These are phyloP conservation scores for Paramisgurnus dabryanus DNA, from an alignment of 2,113 vertebrate genomes.

Conservation along the genomic window DNA sequence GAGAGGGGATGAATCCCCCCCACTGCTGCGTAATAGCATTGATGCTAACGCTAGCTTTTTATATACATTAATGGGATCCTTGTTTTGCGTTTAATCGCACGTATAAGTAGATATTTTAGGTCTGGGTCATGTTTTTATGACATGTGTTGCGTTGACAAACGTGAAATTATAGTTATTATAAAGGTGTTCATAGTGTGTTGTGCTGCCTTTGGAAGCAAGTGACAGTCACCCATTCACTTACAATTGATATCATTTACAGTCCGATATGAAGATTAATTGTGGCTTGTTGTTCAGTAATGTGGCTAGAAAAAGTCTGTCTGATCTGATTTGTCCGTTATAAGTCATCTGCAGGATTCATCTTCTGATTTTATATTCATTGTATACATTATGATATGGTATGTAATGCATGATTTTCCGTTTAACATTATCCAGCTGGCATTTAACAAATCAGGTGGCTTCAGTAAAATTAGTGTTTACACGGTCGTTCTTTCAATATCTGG, in stretches of 20 bases:
- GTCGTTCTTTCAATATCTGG: too few species aligned
- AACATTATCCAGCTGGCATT: background rate
- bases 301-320: background rate
- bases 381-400: too few species aligned
- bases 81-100: background rate
- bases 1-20: slow-evolving; percentile 39
- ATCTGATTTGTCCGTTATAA: background rate
- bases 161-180: background rate
- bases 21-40: slow-evolving; percentile 49
- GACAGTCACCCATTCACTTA: slow-evolving; percentile 10
- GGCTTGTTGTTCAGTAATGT: background rate
- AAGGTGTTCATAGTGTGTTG: background rate
- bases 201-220: slow-evolving; percentile 26
- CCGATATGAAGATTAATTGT: background rate
- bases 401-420: background rate
- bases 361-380: too few species aligned
- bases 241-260: background rate
- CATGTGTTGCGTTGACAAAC: background rate
- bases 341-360: background rate
- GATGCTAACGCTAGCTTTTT: slow-evolving; percentile 62
- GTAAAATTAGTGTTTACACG: background rate
- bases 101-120: background rate
- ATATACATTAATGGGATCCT: background rate
- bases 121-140: background rate
- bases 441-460: background rate